A percentile compares a stretch with the other conserved stretches of the same genome.
These are phyloP conservation scores for Sigmodon hispidus DNA, from an alignment of 2,113 vertebrate genomes.

Conservation along the genomic window DNA sequence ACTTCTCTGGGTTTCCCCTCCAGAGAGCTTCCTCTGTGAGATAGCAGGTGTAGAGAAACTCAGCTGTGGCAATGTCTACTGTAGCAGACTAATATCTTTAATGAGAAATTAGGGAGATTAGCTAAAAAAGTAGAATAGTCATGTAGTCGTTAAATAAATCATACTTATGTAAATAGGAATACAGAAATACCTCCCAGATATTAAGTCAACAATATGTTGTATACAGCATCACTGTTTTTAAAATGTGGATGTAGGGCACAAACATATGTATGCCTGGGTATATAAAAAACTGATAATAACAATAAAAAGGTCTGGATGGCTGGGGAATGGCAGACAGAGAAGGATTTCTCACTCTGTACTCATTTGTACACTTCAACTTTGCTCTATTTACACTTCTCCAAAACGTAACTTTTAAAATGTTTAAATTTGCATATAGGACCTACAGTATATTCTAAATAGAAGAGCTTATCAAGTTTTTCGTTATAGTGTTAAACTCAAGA, in stretches of 20 bases:
- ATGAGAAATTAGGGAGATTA: not conserved
- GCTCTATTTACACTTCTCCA: not conserved
- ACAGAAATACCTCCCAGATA: slow-evolving; percentile 45
- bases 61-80: not conserved
- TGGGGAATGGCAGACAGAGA: not conserved
- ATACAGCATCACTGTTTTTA: not conserved
- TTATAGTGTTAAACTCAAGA: slow-evolving; percentile 37
- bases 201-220: slow-evolving; percentile 7
- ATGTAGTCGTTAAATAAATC: slow-evolving; percentile 25
- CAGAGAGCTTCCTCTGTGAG: not conserved
- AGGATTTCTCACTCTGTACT: slow-evolving; percentile 12
- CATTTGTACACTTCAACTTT: slow-evolving; percentile 27
- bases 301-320: not conserved
- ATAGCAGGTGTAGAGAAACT: slow-evolving; percentile 15
- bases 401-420: slow-evolving; percentile 2
- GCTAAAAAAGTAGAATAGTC: slow-evolving; percentile 36
- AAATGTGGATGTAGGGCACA: not conserved
- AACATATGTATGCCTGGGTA: not conserved
- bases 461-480: slow-evolving; percentile 9
- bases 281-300: not conserved
- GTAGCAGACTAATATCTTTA: not conserved
- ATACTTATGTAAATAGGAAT: slow-evolving; percentile 45
- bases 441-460: slow-evolving; percentile 27
- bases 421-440: slow-evolving; percentile 39
- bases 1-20: not conserved